These are phyloP conservation scores for Heterohyrax brucei DNA, from an alignment of 2,797 vertebrate genomes.

Conservation along the genomic window DNA sequence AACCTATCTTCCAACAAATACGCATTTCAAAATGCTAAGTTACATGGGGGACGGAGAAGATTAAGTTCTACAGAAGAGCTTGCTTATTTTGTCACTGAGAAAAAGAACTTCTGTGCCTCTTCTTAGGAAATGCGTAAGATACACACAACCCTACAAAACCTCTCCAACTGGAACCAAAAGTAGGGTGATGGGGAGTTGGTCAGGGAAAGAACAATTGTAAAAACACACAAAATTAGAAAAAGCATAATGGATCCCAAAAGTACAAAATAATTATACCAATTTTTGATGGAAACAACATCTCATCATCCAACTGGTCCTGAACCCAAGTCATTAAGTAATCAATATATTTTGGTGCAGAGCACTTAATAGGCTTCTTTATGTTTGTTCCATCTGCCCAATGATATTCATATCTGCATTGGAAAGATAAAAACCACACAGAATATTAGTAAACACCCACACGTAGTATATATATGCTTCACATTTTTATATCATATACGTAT, in stretches of 20 bases:
- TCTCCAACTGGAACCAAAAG: neutral
- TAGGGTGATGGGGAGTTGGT: neutral
- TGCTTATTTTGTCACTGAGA: neutral
- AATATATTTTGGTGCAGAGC: conserved; percentile 99
- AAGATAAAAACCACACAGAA: conserved; percentile 66
- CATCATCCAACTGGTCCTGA: conserved; percentile 99
- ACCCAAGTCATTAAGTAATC: conserved; percentile 99
- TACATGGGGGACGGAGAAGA: neutral
- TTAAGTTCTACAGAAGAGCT: neutral
- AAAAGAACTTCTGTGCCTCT: conserved; percentile 24
- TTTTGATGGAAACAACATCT: conserved; percentile 98
- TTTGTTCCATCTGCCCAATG: conserved; percentile 99
- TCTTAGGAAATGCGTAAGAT: neutral
- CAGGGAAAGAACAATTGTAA: neutral
- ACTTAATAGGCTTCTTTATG: conserved; percentile 99
- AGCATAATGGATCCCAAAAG: neutral
- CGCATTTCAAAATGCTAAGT: neutral
- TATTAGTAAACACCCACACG: neutral
- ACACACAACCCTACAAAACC: neutral
- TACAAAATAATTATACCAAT: conserved; percentile 92
- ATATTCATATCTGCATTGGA: conserved; percentile 95
- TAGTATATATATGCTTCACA: neutral
- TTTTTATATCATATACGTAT: neutral
- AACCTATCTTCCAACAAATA: neutral
- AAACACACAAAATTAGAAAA: conserved; percentile 25